Conservation (phyloP, 2,888 invertebrate genomes). For the Microdon myrmicae region DNA sequence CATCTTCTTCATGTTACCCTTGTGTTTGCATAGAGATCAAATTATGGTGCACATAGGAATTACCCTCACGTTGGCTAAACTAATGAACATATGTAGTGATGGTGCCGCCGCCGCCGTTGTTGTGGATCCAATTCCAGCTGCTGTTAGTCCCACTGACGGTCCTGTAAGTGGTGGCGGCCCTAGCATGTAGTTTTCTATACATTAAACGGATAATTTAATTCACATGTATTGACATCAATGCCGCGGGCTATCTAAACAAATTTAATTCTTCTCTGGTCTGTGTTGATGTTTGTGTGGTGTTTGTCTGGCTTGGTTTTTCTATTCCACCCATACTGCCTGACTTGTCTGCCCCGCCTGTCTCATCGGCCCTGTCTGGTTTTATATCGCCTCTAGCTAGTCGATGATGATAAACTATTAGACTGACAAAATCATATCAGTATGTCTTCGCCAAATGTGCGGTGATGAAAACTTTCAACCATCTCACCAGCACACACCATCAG, state of each 20-base stretch:
- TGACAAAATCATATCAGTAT: no score
- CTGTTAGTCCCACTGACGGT: neutral
- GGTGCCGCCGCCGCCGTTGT: slow-evolving; percentile 8
- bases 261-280: slow-evolving; percentile 49
- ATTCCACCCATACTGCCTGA: neutral
- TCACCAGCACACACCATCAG: no score
- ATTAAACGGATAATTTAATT: slow-evolving; percentile 60
- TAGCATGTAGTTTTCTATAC: slow-evolving; percentile 43
- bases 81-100: slow-evolving; percentile 23
- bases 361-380: no score
- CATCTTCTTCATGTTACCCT: no score
- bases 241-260: slow-evolving; percentile 50
- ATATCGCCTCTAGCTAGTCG: no score
- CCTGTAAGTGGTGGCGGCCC: slow-evolving; percentile 17
- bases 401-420: no score
- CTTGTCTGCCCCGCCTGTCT: no score
- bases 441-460: no score
- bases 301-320: slow-evolving; percentile 9
- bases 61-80: slow-evolving; percentile 41
- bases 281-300: slow-evolving; percentile 18
- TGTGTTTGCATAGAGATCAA: slow-evolving; percentile 40
- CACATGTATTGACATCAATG: slow-evolving; percentile 56
- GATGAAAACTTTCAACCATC: slow-evolving; percentile 47
- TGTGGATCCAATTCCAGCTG: neutral
- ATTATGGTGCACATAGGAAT: slow-evolving; percentile 45